A percentile compares a stretch with the other conserved stretches of the same genome.
Evolutionary conservation across 2,888 invertebrate species (phyloP).

Genomic region (Brachypalpus laphriformis): DNA sequence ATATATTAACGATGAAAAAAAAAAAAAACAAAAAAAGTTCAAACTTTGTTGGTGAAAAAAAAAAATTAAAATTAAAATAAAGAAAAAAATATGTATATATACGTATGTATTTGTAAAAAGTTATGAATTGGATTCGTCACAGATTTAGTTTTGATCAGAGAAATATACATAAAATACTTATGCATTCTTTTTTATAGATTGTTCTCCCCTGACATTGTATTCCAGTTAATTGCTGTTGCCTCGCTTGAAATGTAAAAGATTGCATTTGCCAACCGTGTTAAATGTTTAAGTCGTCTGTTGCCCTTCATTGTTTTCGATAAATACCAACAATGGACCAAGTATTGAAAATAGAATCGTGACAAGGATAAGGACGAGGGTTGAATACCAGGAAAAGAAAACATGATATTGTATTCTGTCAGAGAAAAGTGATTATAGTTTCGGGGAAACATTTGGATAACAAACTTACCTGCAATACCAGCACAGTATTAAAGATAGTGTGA

Average conservation of each 20-base stretch:
- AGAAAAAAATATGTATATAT: slow-evolving; percentile 16
- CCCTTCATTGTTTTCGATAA: slow-evolving; percentile 75
- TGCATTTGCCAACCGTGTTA: neutral
- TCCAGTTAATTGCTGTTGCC: slow-evolving; percentile 32
- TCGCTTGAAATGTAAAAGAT: neutral
- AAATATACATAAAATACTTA: slow-evolving; percentile 33
- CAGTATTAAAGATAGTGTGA: slow-evolving; percentile 74
- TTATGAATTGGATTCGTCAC: slow-evolving; percentile 65
- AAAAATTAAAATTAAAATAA: slow-evolving; percentile 29
- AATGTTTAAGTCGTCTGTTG: slow-evolving; percentile 77
- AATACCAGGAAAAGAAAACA: slow-evolving; percentile 83
- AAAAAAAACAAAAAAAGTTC: slow-evolving; percentile 9
- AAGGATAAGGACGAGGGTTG: slow-evolving; percentile 76
- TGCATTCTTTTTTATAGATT: slow-evolving; percentile 20
- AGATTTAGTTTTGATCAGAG: slow-evolving; percentile 60
- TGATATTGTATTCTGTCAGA: slow-evolving; percentile 84
- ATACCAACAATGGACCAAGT: slow-evolving; percentile 75
- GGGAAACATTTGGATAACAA: neutral
- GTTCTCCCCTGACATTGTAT: slow-evolving; percentile 30
- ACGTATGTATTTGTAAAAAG: slow-evolving; percentile 52
- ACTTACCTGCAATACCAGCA: slow-evolving; percentile 77
- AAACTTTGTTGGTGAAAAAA: slow-evolving; percentile 14
- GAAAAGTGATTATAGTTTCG: neutral
- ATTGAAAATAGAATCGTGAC: slow-evolving; percentile 76
- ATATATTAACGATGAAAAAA: slow-evolving; percentile 6